Evolutionary conservation across 92 coral and sea anemone genomes (phyloP).

Genomic region (Paragorgia papillata): DNA sequence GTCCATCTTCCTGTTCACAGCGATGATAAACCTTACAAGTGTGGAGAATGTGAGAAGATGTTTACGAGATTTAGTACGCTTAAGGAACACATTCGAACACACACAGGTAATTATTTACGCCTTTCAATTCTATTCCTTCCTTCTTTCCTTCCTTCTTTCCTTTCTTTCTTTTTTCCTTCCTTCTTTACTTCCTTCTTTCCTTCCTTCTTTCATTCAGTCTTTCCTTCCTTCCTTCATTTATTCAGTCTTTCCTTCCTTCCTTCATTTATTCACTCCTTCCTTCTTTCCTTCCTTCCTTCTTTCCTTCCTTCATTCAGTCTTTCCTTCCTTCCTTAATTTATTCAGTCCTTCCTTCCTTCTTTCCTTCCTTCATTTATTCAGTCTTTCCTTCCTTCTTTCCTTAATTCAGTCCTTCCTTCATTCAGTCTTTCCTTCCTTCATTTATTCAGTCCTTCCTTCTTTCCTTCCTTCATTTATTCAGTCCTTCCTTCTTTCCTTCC

Average conservation of each 20-base stretch:
- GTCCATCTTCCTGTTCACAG: conserved; percentile 98
- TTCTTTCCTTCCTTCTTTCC: neutral
- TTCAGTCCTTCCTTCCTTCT: neutral
- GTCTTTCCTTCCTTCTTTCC: neutral
- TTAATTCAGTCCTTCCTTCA: neutral
- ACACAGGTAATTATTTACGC: conserved; percentile 70
- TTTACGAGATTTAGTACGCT: conserved; percentile 98
- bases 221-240: neutral
- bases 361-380: neutral
- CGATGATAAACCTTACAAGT: conserved; percentile 98
- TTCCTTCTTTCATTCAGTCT: neutral
- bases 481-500: neutral
- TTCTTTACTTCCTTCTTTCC: neutral
- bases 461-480: neutral
- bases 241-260: neutral
- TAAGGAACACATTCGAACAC: conserved; percentile 97
- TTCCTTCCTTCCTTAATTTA: neutral
- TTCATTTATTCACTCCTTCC: neutral
- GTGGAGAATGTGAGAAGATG: conserved; percentile 99
- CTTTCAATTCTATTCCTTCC: neutral
- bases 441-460: neutral
- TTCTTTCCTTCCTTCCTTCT: neutral
- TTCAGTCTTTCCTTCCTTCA: neutral
- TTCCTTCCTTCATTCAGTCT: neutral
- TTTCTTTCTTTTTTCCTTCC: neutral